Evolutionary conservation across 2,797 vertebrate genomes (phyloP).

Genomic region (Melanotaenia nigrans): DNA sequence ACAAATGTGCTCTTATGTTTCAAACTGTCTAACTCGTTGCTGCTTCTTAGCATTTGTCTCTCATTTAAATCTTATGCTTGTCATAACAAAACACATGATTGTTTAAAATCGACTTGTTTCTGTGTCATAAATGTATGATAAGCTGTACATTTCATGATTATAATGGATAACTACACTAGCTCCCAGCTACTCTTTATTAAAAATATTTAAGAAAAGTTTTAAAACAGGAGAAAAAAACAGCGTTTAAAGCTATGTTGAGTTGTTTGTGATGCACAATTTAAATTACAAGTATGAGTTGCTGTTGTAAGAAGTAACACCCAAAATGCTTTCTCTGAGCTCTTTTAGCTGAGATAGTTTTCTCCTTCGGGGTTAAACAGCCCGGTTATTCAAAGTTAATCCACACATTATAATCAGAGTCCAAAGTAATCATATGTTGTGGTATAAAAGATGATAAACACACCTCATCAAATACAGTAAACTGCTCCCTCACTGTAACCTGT

Average conservation of each 20-base stretch:
- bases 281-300: no score
- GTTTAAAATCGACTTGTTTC: not conserved
- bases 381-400: not conserved
- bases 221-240: not conserved
- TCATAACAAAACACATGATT: not conserved
- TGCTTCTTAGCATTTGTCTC: not conserved
- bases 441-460: not conserved
- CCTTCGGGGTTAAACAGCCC: not conserved
- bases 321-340: not conserved
- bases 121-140: not conserved
- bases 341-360: not conserved
- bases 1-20: slow-evolving; percentile 10
- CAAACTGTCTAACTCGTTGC: not conserved
- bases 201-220: not conserved
- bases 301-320: not conserved
- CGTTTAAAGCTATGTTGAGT: not conserved
- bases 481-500: not conserved
- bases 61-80: not conserved
- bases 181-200: not conserved
- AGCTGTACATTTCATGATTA: not conserved
- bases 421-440: not conserved
- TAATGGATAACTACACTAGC: not conserved
- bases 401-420: not conserved
- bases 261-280: no score
- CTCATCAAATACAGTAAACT: not conserved